Conservation (phyloP, 2,797 vertebrate species). For the Neomorphus geoffroyi region DNA sequence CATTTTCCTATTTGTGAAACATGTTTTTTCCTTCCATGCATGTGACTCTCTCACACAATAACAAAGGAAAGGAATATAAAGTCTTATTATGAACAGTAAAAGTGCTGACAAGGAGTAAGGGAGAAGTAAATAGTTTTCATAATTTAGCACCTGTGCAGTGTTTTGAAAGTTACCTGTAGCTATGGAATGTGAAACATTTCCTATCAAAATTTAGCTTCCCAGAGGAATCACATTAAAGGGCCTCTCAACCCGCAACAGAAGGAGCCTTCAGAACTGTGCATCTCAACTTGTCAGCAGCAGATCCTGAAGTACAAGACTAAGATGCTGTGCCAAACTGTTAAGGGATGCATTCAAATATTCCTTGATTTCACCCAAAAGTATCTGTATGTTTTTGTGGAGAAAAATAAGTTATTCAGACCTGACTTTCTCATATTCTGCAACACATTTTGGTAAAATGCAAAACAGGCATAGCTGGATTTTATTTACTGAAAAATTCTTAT, state of each 20-base stretch:
- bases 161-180: not conserved
- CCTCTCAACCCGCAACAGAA: not conserved
- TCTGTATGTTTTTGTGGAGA: accelerated
- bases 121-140: not conserved
- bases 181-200: not conserved
- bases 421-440: not conserved
- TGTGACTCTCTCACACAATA: not conserved
- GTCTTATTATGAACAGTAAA: not conserved
- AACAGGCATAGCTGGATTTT: not conserved
- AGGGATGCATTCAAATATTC: not conserved
- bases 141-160: not conserved
- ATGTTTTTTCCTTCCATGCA: not conserved
- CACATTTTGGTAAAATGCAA: not conserved
- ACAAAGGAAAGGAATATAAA: not conserved
- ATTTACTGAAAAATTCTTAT: not conserved
- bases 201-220: not conserved
- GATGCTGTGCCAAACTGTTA: not conserved
- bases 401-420: not conserved
- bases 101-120: not conserved
- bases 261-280: not conserved
- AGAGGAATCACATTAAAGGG: not conserved
- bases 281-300: not conserved
- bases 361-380: not conserved
- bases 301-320: not conserved
- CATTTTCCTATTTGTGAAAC: not conserved